Conservation (phyloP, 2,888 invertebrate species). For the Tetragonula carbonaria region DNA sequence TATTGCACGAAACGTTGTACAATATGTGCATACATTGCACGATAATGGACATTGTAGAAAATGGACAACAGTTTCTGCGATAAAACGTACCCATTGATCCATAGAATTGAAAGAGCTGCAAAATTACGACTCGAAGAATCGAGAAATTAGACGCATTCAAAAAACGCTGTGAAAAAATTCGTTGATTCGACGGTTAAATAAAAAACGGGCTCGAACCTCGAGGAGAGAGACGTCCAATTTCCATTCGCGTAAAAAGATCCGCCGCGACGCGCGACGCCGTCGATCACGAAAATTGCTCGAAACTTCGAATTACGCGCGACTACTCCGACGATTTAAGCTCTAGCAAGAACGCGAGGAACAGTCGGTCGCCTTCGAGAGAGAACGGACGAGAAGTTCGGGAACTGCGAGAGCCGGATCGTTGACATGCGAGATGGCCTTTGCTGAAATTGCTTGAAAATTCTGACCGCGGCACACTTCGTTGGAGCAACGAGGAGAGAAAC, state of each 20-base stretch:
- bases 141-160: background rate
- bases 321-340: constrained; percentile 45
- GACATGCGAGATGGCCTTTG: constrained; percentile 50
- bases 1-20: no score
- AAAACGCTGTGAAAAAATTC: no score
- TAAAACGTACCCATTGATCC: no score
- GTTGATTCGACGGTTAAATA: constrained; percentile 3
- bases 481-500: background rate
- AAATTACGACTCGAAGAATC: no score
- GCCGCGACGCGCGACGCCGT: background rate
- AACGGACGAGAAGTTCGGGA: background rate
- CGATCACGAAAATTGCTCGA: constrained; percentile 39
- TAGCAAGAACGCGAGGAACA: background rate
- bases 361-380: constrained; percentile 21
- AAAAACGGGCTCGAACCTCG: background rate
- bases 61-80: no score
- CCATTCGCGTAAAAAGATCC: background rate
- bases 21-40: no score
- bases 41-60: no score
- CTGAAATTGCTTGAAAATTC: constrained; percentile 67
- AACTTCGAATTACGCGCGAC: constrained; percentile 33
- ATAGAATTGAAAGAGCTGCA: no score
- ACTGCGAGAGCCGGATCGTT: constrained; percentile 23
- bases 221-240: background rate
- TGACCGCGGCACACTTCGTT: constrained; percentile 43